These are phyloP conservation scores for Synergus umbraculus DNA, from an alignment of 2,888 invertebrate genomes.

Conservation along the genomic window DNA sequence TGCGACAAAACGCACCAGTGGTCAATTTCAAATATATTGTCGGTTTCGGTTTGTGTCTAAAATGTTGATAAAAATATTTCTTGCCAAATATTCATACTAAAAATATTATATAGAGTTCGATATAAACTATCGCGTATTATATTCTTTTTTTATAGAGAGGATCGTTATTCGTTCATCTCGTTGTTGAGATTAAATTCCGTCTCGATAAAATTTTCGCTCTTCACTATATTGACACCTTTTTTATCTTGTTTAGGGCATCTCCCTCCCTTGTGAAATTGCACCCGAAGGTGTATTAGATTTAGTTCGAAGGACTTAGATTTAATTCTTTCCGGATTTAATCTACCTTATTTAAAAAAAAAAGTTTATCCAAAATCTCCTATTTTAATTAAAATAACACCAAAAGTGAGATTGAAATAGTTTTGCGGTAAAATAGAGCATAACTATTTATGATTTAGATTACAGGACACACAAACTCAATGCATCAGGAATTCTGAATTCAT, in stretches of 20 bases:
- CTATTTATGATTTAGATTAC: not conserved
- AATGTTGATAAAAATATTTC: not conserved
- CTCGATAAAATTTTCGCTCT: not conserved
- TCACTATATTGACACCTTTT: not conserved
- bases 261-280: no score
- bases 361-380: not conserved
- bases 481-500: not conserved
- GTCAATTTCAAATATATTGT: slow-evolving; percentile 55
- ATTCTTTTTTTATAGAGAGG: not conserved
- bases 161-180: not conserved
- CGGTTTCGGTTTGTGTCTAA: slow-evolving; percentile 18
- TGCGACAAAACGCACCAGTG: slow-evolving; percentile 49
- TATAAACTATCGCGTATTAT: not conserved
- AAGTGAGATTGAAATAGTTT: not conserved
- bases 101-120: not conserved
- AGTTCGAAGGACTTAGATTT: not conserved
- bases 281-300: not conserved
- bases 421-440: not conserved
- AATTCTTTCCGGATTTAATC: not conserved
- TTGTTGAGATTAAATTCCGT: not conserved
- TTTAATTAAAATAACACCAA: not conserved
- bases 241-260: not conserved
- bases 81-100: not conserved
- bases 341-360: not conserved
- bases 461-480: not conserved